Percentiles rank a stretch among this genome's conserved stretches.
Conservation (phyloP, 2,888 invertebrate species). For the Dugesia japonica region DNA sequence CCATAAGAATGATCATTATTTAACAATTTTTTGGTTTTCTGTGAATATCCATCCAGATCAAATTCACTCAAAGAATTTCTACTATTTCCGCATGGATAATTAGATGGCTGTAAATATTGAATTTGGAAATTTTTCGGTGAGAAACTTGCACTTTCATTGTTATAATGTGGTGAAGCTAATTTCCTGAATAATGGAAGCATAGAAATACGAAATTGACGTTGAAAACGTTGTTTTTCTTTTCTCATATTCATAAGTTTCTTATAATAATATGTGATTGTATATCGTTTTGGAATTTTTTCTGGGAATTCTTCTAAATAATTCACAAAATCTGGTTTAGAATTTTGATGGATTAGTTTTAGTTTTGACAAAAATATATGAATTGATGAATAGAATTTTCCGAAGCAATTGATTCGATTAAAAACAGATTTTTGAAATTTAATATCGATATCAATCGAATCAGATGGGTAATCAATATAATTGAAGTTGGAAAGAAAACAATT, state of each 20-base stretch:
- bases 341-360: background rate
- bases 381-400: background rate
- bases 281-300: background rate
- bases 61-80: no score
- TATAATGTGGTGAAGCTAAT: background rate
- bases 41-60: no score
- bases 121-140: no score
- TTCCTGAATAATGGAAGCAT: background rate
- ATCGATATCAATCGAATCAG: background rate
- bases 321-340: background rate
- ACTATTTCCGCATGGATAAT: no score
- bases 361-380: background rate
- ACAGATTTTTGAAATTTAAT: background rate
- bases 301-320: background rate
- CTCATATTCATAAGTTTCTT: background rate
- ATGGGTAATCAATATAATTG: background rate
- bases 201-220: background rate
- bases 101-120: no score
- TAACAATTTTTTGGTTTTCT: no score
- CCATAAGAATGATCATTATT: no score
- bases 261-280: background rate
- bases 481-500: background rate
- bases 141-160: background rate
- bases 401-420: background rate
- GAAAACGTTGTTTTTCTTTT: background rate